Evolutionary conservation across 2,888 invertebrate species (phyloP), one percentile per base, ranked within the genome.

Genomic region (Lasioglossum vierecki): DNA sequence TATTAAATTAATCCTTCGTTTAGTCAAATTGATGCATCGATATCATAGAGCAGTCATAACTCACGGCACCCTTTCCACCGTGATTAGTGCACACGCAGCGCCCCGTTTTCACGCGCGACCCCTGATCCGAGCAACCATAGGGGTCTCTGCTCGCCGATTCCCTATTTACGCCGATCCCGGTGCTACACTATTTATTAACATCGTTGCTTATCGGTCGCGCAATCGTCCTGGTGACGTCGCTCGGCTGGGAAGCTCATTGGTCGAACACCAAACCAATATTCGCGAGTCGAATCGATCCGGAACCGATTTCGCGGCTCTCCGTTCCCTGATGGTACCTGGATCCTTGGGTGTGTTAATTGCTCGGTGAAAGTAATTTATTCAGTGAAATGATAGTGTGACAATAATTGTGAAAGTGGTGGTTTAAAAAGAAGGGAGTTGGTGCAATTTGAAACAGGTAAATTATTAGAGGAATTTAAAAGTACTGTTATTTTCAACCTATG

Each of bases 1-100:
- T 95, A 95, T 95, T 95, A 95, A 95, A 95, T 95, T 95, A 95
- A 95, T 95, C 95, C 95, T 94, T 95, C 95, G 95, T 95, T 95
- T 95, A 95, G 94, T 94, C 94, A 94, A 95, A 95, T 95, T 95
- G 95, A 95, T 95, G 95, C 94, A 94, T 95, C 92, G 95, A 95
- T 95, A 95, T 95, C 95, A 94, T 94, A 94, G 93, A 94, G 94
- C 94, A 93, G 93, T 93, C 94, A 94, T 95, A 95, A 95, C 93
- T 95, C 95, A 95, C 91, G 89, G 91, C 92, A 91, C 93, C 91
- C 92, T 91, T 84, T 84, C 90, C 79, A 77, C 85, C 86, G 76
- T 87, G 87, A 87, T 87, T 87, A 86, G 87, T 86, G 80, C 77
- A 76, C 79, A 76, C 80, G 80, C 83, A 71, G 83, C 46, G 83